Evolutionary conservation across 2,888 invertebrate genomes (phyloP), one percentile per base, ranked within the genome.

Genomic region (Dynastes tityus): DNA sequence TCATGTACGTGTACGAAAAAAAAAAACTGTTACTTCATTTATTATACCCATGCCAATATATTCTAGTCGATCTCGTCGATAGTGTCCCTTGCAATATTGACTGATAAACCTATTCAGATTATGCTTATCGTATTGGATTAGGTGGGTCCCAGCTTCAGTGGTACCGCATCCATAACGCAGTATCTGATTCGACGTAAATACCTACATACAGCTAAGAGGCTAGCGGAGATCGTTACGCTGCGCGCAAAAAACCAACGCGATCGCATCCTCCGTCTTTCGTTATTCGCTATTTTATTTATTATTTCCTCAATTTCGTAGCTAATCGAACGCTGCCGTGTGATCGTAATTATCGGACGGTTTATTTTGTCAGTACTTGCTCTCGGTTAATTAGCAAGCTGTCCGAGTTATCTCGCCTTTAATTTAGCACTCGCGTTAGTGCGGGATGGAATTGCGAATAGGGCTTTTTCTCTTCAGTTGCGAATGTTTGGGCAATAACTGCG

Each of bases 241-340:
- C 61, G 22, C 27, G 61, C n/a, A 61, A 22, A 49, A 61, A 61
- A 29, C 61, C 9, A 1, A 1, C 8, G 13, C 45, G 27, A 74
- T 61, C 37, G 16, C 13, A 49, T 74, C 61, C 32, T 61, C 58
- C 58, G 61, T 11, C 11, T 29, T 27, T 22, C 55, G 27, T 58
- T 4, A 2, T 40, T n/a, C 16, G 22, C 3, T 61, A 74, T 61
- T 45, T 58, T 74, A 74, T 61, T 74, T 74, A 58, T 61, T 61
- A 74, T 74, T 74, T 74, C 58, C 73, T 74, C 61, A 74, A 61
- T 74, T 74, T 74, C 61, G 61, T 61, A 74, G 45, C 73, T 61
- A 74, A 74, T 58, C 40, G 27, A 16, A n/a, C 73, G 45, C n/a
- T 13, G 16, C n/a, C 29, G n/a, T 45, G 40, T 61, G 13, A 9